Base-by-base conservation (phyloP, 2,888 invertebrate genomes). In the Trissoscelio sp. region DNA sequence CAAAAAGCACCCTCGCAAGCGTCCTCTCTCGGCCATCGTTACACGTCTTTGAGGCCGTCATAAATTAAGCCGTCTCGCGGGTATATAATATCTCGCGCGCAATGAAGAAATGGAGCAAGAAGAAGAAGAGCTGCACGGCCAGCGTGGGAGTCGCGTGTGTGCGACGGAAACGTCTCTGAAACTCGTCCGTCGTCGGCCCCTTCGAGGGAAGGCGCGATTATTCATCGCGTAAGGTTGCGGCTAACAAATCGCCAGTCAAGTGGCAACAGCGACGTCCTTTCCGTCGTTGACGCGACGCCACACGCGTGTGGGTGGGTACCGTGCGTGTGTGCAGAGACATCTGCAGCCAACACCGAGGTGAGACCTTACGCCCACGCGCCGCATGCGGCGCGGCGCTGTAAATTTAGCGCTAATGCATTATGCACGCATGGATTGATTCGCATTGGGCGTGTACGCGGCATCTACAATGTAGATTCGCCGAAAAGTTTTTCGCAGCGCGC, bases 191-290 rank as follows among this genome's bases (percentile, higher is more conserved):
- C 84, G 83, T 44, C 80, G 83, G 82, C 51, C 62, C 72, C 72
- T 73, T 73, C 85, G 85, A 85, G n/a, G 86, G 85, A 88, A 86
- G 85, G 77, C 86, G 79, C 84, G 87, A 90, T 90, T 90, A 90
- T 89, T 90, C 90, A 90, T 90, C 88, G 87, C 88, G 88, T 89
- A 88, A 87, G 89, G 86, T 87, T 87, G 89, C 88, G 86, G 85
- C 88, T 90, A 91, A 91, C 91, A 91, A 91, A 91, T 91, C 88
- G 90, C 90, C 89, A 89, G 90, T 90, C 90, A 89, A 91, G 89
- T 90, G 90, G 89, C 88, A 89, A 89, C 90, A 86, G 84, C 85
- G 86, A 83, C 86, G 83, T 84, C 82, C 73, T 79, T 55, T 74
- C 44, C 69, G 72, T 48, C 72, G 82, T 62, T 70, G 81, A 70